These are phyloP conservation scores for Valencia hispanica DNA, from an alignment of 2,797 vertebrate species.

Conservation along the genomic window DNA sequence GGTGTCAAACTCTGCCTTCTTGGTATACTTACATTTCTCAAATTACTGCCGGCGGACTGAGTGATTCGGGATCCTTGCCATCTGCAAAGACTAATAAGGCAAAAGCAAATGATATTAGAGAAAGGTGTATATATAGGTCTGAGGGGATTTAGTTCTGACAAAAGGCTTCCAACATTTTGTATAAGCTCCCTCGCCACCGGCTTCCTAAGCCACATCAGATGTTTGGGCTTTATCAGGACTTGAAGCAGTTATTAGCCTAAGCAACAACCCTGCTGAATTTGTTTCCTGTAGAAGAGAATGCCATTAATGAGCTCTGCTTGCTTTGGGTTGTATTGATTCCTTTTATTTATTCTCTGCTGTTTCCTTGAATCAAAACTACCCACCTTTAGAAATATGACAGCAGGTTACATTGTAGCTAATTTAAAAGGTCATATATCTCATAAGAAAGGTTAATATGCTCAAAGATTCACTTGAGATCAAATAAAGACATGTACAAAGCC, in stretches of 20 bases:
- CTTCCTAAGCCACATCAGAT: constrained; percentile 73
- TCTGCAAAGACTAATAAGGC: constrained; percentile 67
- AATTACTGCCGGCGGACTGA: constrained; percentile 58
- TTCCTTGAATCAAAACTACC: constrained; percentile 36
- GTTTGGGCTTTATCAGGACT: constrained; percentile 72
- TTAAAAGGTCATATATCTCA: constrained; percentile 32
- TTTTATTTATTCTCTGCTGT: constrained; percentile 38
- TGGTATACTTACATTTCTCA: constrained; percentile 52
- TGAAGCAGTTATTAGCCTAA: constrained; percentile 69
- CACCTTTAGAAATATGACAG: constrained; percentile 31
- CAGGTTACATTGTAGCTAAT: constrained; percentile 40
- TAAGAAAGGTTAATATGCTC: constrained; percentile 27
- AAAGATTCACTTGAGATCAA: constrained; percentile 41
- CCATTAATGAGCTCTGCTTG: constrained; percentile 50
- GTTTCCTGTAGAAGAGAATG: constrained; percentile 58
- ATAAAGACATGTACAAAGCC: constrained; percentile 34
- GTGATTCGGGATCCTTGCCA: constrained; percentile 57
- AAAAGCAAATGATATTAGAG: constrained; percentile 63
- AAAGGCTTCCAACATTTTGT: constrained; percentile 56
- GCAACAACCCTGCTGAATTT: constrained; percentile 57
- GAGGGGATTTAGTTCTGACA: constrained; percentile 61
- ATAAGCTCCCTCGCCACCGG: constrained; percentile 51
- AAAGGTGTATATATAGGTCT: constrained; percentile 68
- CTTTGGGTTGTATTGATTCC: constrained; percentile 45
- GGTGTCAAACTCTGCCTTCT: constrained; percentile 30